These are phyloP conservation scores for Yponomeuta sedellus DNA, from an alignment of 2,888 invertebrate species.

Conservation along the genomic window DNA sequence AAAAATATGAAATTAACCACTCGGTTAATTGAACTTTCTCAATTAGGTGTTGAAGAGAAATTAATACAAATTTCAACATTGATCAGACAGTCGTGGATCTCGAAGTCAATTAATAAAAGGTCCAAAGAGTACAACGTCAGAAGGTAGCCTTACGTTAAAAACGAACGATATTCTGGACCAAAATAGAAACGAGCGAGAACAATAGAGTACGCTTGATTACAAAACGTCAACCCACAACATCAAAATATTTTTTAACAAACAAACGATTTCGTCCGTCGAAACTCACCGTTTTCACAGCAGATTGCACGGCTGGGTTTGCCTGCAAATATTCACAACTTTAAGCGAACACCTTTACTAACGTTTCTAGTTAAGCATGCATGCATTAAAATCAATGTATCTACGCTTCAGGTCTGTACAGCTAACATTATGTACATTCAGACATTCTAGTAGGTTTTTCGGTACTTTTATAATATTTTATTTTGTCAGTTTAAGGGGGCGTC, in stretches of 20 bases:
- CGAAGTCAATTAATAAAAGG: background rate
- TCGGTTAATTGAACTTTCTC: too few species aligned
- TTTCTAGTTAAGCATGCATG: constrained; percentile 56
- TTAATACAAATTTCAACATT: too few species aligned
- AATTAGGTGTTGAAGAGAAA: too few species aligned
- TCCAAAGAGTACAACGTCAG: background rate
- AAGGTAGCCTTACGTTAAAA: background rate
- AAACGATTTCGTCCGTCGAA: constrained; percentile 27
- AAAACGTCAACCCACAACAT: background rate
- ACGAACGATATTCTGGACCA: background rate
- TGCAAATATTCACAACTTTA: constrained; percentile 78
- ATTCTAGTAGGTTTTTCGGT: too few species aligned
- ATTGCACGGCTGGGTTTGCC: constrained; percentile 96
- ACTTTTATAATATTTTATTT: too few species aligned
- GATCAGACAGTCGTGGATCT: too few species aligned
- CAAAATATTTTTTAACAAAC: background rate
- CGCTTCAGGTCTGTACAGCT: background rate
- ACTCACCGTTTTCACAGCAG: constrained; percentile 96
- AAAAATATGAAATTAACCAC: too few species aligned
- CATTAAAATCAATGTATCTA: constrained; percentile 22
- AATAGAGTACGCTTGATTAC: background rate
- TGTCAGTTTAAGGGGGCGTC: too few species aligned
- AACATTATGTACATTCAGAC: too few species aligned
- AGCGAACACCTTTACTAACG: constrained; percentile 29
- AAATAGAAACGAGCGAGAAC: background rate